Percentiles rank a stretch among this genome's conserved stretches.
Conservation (phyloP, 2,113 vertebrate species). For the Lucifuga dentata region DNA sequence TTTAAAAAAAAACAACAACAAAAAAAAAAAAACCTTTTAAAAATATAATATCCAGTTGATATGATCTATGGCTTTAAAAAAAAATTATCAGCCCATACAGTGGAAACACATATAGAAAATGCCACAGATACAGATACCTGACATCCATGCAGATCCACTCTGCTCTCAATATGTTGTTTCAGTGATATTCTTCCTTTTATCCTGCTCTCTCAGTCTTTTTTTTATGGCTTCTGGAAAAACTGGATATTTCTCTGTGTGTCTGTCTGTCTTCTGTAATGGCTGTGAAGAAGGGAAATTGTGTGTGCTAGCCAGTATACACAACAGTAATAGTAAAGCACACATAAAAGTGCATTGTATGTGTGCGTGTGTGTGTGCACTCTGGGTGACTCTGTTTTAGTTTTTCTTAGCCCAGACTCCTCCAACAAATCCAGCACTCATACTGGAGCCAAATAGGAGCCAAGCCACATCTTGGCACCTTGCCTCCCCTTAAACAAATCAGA, state of each 20-base stretch:
- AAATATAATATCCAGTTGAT: background rate
- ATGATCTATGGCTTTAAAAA: background rate
- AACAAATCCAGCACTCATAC: constrained; percentile 72
- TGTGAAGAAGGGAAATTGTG: constrained; percentile 48
- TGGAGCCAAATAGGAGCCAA: constrained; percentile 74
- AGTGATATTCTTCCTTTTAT: constrained; percentile 2
- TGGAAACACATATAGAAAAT: background rate
- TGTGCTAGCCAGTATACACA: constrained; percentile 42
- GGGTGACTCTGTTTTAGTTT: constrained; percentile 72
- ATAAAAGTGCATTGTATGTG: constrained; percentile 60
- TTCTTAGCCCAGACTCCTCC: constrained; percentile 33
- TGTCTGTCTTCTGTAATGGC: constrained; percentile 50
- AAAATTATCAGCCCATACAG: background rate
- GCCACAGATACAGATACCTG: background rate
- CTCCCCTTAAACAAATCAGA: constrained; percentile 80
- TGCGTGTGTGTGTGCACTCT: constrained; percentile 55
- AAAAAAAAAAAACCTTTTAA: no score
- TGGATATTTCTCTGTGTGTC: constrained; percentile 30
- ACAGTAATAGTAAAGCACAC: constrained; percentile 32
- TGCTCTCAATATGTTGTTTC: constrained; percentile 9
- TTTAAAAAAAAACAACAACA: no score
- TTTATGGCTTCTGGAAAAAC: constrained; percentile 13
- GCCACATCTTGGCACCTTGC: constrained; percentile 78
- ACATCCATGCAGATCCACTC: constrained; percentile 14
- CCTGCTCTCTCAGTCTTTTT: background rate